Conservation (phyloP, 2,797 vertebrate species). For the Melanotaenia maccullochi region DNA sequence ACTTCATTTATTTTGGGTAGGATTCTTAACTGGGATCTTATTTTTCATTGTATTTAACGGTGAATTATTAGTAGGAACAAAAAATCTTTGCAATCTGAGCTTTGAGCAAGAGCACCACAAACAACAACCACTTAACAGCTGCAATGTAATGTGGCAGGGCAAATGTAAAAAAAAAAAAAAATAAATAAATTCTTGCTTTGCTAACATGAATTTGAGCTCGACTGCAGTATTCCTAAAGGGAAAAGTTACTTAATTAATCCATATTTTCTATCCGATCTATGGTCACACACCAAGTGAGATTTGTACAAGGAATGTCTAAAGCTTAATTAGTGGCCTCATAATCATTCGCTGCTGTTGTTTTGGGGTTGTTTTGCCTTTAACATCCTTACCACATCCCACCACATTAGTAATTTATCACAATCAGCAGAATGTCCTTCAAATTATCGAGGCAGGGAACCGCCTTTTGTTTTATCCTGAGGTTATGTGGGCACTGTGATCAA, state of each 20-base stretch:
- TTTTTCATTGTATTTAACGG: background rate
- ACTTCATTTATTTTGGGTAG: no score
- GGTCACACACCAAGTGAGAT: background rate
- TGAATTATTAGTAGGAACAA: background rate
- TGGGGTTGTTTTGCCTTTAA: slow-evolving; percentile 25
- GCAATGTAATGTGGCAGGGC: background rate
- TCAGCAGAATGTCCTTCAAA: slow-evolving; percentile 16
- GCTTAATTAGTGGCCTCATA: slow-evolving; percentile 4
- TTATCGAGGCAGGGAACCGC: slow-evolving; percentile 14
- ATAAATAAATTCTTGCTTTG: background rate
- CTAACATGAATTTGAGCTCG: background rate
- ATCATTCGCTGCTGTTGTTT: slow-evolving; percentile 15
- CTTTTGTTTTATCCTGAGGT: slow-evolving; percentile 36
- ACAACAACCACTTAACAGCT: background rate
- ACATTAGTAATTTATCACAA: slow-evolving; percentile 2
- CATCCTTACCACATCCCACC: slow-evolving; percentile 2
- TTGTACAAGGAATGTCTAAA: background rate
- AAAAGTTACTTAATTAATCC: background rate
- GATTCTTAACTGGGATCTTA: background rate
- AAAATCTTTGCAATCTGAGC: background rate
- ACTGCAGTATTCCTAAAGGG: background rate
- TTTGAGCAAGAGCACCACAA: background rate
- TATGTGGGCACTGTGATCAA: slow-evolving; percentile 30
- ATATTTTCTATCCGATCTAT: background rate
- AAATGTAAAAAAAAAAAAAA: background rate